Percentiles rank a stretch among this genome's conserved stretches.
Evolutionary conservation across 2,888 invertebrate genomes (phyloP).

Genomic region (Thera britannica): DNA sequence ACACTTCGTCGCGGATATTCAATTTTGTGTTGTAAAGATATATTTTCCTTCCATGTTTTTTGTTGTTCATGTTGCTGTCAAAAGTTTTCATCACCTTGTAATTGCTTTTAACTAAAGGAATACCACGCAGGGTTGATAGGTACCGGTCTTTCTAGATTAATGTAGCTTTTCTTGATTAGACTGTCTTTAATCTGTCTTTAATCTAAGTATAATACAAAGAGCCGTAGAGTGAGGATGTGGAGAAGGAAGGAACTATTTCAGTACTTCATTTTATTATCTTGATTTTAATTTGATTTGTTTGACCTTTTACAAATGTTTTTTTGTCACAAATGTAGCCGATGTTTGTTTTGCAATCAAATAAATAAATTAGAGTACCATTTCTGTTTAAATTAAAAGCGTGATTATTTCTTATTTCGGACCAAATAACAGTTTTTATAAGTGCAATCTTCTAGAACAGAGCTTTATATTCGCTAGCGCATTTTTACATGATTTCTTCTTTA

Average conservation of each 20-base stretch:
- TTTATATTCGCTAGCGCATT: too few relatives aligned
- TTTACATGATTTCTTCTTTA: too few relatives aligned
- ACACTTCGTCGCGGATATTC: constrained; percentile 23
- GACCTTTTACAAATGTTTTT: constrained; percentile 4
- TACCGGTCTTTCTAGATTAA: constrained; percentile 19
- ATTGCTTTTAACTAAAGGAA: constrained; percentile 4
- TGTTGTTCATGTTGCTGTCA: constrained; percentile 12
- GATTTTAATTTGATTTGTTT: constrained; percentile 19
- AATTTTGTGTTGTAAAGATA: constrained; percentile 3
- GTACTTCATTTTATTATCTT: neutral
- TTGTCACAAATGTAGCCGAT: constrained; percentile 34
- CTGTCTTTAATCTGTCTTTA: neutral
- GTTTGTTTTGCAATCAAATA: constrained; percentile 31
- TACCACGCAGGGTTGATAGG: constrained; percentile 1
- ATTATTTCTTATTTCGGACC: neutral
- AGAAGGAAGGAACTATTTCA: constrained; percentile 2
- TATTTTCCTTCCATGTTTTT: constrained; percentile 1
- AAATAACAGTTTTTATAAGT: too few relatives aligned
- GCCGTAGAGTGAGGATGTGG: neutral
- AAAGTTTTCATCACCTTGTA: constrained; percentile 17
- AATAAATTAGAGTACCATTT: constrained; percentile 30
- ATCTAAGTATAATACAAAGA: neutral
- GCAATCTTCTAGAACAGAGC: too few relatives aligned
- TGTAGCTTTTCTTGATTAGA: constrained; percentile 15
- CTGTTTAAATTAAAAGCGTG: constrained; percentile 41